Conservation (phyloP, 2,888 invertebrate genomes). For the Sminthurinus aureus region DNA sequence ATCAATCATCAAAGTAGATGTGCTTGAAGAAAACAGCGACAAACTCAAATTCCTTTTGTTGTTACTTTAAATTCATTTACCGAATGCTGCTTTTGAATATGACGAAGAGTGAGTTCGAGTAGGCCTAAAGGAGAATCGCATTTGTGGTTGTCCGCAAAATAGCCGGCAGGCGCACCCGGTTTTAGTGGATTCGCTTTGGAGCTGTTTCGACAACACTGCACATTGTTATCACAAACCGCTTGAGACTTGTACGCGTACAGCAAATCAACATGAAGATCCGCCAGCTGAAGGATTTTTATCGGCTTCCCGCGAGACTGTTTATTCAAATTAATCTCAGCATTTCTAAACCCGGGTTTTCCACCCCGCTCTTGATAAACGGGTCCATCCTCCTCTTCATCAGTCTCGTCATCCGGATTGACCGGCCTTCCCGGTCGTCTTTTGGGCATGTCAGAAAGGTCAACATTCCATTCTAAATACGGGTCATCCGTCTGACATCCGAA, state of each 20-base stretch:
- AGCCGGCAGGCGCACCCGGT: constrained; percentile 69
- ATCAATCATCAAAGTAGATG: background rate
- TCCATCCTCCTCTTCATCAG: background rate
- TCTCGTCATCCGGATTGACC: background rate
- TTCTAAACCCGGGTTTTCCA: background rate
- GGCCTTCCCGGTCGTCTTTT: background rate
- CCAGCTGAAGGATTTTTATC: constrained; percentile 70
- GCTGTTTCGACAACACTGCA: constrained; percentile 77
- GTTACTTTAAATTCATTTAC: background rate
- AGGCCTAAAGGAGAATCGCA: constrained; percentile 80
- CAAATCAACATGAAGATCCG: constrained; percentile 83
- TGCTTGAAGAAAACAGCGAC: background rate
- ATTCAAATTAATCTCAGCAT: background rate
- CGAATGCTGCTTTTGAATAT: constrained; percentile 67
- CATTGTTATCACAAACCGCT: constrained; percentile 74
- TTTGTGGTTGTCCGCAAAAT: constrained; percentile 80
- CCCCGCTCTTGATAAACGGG: background rate
- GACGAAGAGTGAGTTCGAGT: constrained; percentile 72
- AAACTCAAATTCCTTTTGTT: background rate
- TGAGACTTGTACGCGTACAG: constrained; percentile 73
- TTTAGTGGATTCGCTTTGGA: constrained; percentile 64
- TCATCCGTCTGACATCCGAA: constrained; percentile 47
- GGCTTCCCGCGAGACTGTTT: constrained; percentile 21
- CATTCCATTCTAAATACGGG: constrained; percentile 50
- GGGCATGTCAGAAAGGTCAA: constrained; percentile 2